A percentile compares a stretch with the other conserved stretches of the same genome.
phyloP scores from a whole-genome alignment of 1,140 invertebrate genomes.

The Drosophila pseudoobscura region DNA sequence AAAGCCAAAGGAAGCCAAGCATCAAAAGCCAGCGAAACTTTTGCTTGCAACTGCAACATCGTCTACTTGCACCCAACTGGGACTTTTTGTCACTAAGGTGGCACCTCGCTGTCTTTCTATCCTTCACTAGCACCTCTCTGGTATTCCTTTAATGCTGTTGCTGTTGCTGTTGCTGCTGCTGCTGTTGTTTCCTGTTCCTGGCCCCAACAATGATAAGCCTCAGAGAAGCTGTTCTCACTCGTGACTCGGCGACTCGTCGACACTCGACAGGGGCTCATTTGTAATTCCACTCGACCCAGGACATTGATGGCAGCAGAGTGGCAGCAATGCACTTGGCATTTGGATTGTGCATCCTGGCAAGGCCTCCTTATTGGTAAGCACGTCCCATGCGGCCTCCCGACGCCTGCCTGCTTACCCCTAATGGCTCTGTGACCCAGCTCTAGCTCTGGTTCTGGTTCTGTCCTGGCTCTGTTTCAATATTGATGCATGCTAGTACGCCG shows the following conservation, averaged over 20 bases:
- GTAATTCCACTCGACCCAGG: slow-evolving; percentile 65
- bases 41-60: slow-evolving; percentile 4
- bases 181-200: not conserved
- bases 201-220: slow-evolving; percentile 71
- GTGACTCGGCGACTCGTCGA: slow-evolving; percentile 34
- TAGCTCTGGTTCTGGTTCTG: not conserved
- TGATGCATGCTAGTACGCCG: slow-evolving; percentile 48
- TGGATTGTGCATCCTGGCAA: slow-evolving; percentile 27
- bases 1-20: slow-evolving; percentile 14
- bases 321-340: slow-evolving; percentile 49
- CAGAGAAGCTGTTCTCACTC: slow-evolving; percentile 35
- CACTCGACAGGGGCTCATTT: slow-evolving; percentile 62
- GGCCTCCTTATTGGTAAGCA: slow-evolving; percentile 41
- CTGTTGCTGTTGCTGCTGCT: too few relatives aligned
- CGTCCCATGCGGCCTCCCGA: slow-evolving; percentile 35
- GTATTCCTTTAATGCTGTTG: too few relatives aligned
- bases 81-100: slow-evolving; percentile 47
- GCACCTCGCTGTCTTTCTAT: slow-evolving; percentile 1
- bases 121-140: too few relatives aligned
- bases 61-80: slow-evolving; percentile 21
- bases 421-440: slow-evolving; percentile 54
- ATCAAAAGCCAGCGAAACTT: slow-evolving; percentile 30
- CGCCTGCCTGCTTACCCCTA: slow-evolving; percentile 10
- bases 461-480: slow-evolving; percentile 48
- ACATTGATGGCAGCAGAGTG: slow-evolving; percentile 38